Evolutionary conservation across 2,888 invertebrate species (phyloP).

Genomic region (Lordiphosa fenestrarum): DNA sequence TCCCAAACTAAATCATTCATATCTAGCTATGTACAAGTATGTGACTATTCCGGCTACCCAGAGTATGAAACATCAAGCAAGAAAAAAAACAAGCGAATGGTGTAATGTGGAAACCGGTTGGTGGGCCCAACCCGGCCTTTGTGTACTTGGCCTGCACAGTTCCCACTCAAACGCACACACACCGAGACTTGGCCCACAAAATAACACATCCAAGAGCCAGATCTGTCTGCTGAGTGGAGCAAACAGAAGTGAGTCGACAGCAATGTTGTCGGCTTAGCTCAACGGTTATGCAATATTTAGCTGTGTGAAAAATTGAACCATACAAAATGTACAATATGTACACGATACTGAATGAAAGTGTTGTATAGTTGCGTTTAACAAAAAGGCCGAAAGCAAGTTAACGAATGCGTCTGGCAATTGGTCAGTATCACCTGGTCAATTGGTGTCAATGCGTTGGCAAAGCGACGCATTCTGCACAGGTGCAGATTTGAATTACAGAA

Average conservation of each 20-base stretch:
- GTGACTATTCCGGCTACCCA: constrained; percentile 10
- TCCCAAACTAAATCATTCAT: constrained; percentile 60
- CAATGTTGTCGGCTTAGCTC: constrained; percentile 35
- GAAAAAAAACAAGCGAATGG: constrained; percentile 30
- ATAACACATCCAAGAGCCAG: constrained; percentile 44
- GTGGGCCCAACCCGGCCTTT: constrained; percentile 16
- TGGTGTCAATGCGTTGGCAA: too few species aligned
- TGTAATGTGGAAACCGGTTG: constrained; percentile 65
- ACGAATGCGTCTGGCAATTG: too few species aligned
- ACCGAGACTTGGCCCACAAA: constrained; percentile 57
- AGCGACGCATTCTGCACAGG: too few species aligned
- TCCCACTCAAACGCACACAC: constrained; percentile 35
- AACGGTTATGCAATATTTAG: constrained; percentile 22
- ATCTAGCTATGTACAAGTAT: constrained; percentile 22
- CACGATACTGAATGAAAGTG: too few species aligned
- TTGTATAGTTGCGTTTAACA: too few species aligned
- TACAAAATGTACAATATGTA: constrained; percentile 1
- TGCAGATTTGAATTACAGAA: too few species aligned
- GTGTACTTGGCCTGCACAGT: constrained; percentile 43
- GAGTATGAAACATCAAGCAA: constrained; percentile 8
- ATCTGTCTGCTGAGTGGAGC: constrained; percentile 15
- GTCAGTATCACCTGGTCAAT: too few species aligned
- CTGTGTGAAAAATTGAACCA: constrained; percentile 28
- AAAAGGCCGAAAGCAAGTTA: too few species aligned
- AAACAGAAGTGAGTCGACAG: constrained; percentile 60